Base-by-base conservation (phyloP, 2,797 vertebrate genomes). In the Podarcis siculus region DNA sequence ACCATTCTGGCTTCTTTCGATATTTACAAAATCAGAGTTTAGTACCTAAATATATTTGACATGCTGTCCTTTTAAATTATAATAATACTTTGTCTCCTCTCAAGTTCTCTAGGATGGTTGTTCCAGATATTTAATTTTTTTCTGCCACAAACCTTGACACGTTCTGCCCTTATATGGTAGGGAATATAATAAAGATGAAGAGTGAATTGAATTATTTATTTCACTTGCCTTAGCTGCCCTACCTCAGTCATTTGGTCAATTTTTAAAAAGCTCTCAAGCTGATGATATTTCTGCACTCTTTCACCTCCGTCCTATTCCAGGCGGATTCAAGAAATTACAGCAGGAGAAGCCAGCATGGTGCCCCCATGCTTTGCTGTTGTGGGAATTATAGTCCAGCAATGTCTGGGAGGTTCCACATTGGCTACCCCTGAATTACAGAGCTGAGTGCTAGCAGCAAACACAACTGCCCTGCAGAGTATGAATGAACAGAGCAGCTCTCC, bases 21-120 rank as follows among this genome's bases (percentile, higher is more conserved):
- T 30, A 89, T 85, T 85, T 86, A 32, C 17, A 85, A 86, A 85
- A 86, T 72, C 71, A 83, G 58, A 79, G 87, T 25, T 71, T 32
- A 61, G 1, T 5, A 9, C 2, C 55, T 80, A 80, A 85, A 85
- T 5, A 86, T 76, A 79, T 37, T 87, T 75, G 82, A 55, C 35
- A 81, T 6, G 19, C 37, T 61, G 15, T 79, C 37, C 73, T 7
- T 21, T 42, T 81, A 81, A 89, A 86, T 89, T 9, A 23, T 37
- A 71, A 5, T 32, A 79, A 79, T 61, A 30, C 19, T 35, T 82
- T 30, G 37, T 79, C 23, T 37, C n/a, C 5, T 86, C 78, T 89
- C 19, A 15, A 5, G 89, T 17, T 81, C 61, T 12, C 75, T 86
- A 17, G 49, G n/a, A 42, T 42, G 45, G 8, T 79, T 27, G 17